Evolutionary conservation across 2,797 vertebrate species (phyloP).

Genomic region (Gobionotothen gibberifrons): DNA sequence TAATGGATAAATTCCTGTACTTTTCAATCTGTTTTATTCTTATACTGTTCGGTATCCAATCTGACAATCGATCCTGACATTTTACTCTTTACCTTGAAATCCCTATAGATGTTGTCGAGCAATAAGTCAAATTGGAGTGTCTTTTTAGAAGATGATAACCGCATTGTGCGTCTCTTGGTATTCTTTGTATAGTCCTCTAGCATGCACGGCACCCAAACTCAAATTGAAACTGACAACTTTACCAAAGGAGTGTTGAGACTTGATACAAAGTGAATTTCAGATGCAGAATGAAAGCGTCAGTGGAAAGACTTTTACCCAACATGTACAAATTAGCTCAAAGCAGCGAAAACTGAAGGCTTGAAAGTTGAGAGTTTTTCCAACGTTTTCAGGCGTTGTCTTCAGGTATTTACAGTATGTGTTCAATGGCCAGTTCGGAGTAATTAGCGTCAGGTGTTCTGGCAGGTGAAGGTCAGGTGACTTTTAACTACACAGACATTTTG

Average conservation of each 20-base stretch:
- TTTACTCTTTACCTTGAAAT: background rate
- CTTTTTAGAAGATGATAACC: background rate
- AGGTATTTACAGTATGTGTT: background rate
- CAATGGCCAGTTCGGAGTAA: background rate
- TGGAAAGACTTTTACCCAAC: background rate
- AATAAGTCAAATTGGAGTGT: no score
- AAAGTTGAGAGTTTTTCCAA: no score
- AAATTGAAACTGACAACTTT: background rate
- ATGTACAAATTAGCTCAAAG: no score
- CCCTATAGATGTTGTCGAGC: background rate
- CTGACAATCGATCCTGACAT: background rate
- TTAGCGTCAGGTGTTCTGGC: background rate
- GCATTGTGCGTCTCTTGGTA: background rate
- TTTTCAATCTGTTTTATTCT: background rate
- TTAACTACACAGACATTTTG: background rate
- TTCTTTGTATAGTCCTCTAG: background rate
- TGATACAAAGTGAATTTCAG: background rate
- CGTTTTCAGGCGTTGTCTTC: no score
- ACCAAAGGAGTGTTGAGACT: background rate
- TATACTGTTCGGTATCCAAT: background rate
- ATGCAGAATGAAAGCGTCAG: background rate
- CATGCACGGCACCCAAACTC: background rate
- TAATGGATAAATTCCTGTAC: background rate
- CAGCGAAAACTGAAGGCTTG: no score
- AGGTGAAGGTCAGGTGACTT: background rate